These are phyloP conservation scores for Panopea generosa DNA, from an alignment of 2,888 invertebrate species.

Conservation along the genomic window DNA sequence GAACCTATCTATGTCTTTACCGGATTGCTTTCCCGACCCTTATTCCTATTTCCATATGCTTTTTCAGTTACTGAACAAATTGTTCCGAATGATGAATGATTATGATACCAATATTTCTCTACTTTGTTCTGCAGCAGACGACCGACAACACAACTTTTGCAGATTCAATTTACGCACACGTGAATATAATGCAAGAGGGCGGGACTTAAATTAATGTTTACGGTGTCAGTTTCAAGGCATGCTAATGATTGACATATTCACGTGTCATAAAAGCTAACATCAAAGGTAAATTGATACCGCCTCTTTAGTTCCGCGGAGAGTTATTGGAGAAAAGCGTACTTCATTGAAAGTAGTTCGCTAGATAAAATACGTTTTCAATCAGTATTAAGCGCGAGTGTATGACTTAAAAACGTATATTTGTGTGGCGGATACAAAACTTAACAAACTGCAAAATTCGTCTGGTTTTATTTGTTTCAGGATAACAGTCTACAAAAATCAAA, in stretches of 20 bases:
- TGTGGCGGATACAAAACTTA: no score
- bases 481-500: background rate
- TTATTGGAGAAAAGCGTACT: constrained; percentile 36
- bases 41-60: background rate
- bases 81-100: background rate
- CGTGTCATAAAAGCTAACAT: constrained; percentile 67
- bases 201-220: constrained; percentile 55
- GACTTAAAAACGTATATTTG: no score
- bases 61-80: background rate
- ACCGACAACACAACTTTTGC: no score
- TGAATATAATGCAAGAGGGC: constrained; percentile 24
- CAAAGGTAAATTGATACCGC: constrained; percentile 71
- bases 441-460: no score
- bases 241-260: constrained; percentile 66
- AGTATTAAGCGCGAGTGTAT: no score
- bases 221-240: constrained; percentile 45
- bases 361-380: background rate
- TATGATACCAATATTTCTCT: background rate
- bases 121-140: background rate
- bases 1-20: no score
- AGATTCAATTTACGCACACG: background rate
- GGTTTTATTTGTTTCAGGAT: no score
- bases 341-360: constrained; percentile 51
- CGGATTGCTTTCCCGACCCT: no score
- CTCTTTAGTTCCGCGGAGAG: constrained; percentile 55